phyloP scores from a whole-genome alignment of 2,113 vertebrate species.

The Oncorhynchus mykiss region DNA sequence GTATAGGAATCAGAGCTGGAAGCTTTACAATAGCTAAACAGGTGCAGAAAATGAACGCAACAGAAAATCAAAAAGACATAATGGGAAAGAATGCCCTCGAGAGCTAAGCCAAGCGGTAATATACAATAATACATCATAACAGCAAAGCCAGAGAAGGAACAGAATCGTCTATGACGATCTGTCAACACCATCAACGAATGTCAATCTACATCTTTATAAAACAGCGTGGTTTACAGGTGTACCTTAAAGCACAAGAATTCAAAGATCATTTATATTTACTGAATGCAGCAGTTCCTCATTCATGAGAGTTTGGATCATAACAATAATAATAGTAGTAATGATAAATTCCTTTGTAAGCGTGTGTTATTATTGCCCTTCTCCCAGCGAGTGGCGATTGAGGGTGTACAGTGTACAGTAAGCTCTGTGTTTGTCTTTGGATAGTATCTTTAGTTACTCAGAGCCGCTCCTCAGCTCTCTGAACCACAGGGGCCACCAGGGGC shows the following conservation, averaged over 20 bases:
- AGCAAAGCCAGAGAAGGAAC: slow-evolving; percentile 68
- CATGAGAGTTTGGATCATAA: slow-evolving; percentile 50
- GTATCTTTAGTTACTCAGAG: slow-evolving; percentile 55
- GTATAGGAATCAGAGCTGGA: slow-evolving; percentile 77
- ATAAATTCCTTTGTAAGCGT: slow-evolving; percentile 42
- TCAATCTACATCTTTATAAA: slow-evolving; percentile 76
- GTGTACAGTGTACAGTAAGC: slow-evolving; percentile 50
- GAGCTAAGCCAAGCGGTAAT: slow-evolving; percentile 77
- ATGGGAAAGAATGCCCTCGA: slow-evolving; percentile 70
- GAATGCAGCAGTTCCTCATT: slow-evolving; percentile 74
- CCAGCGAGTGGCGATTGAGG: slow-evolving; percentile 45
- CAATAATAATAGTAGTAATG: slow-evolving; percentile 49
- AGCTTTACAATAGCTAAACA: slow-evolving; percentile 80
- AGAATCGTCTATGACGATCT: slow-evolving; percentile 69
- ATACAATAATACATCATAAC: slow-evolving; percentile 80
- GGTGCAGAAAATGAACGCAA: slow-evolving; percentile 57
- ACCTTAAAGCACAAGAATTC: slow-evolving; percentile 77
- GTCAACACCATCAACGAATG: slow-evolving; percentile 55
- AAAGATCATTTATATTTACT: slow-evolving; percentile 54
- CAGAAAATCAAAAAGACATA: slow-evolving; percentile 39
- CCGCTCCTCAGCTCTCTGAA: slow-evolving; percentile 22
- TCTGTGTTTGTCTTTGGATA: slow-evolving; percentile 76
- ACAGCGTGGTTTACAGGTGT: slow-evolving; percentile 76
- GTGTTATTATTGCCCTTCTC: slow-evolving; percentile 50
- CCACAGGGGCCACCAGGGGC: background rate